Base-by-base conservation (phyloP, 2,888 invertebrate species). In the Drosophila pegasa region DNA sequence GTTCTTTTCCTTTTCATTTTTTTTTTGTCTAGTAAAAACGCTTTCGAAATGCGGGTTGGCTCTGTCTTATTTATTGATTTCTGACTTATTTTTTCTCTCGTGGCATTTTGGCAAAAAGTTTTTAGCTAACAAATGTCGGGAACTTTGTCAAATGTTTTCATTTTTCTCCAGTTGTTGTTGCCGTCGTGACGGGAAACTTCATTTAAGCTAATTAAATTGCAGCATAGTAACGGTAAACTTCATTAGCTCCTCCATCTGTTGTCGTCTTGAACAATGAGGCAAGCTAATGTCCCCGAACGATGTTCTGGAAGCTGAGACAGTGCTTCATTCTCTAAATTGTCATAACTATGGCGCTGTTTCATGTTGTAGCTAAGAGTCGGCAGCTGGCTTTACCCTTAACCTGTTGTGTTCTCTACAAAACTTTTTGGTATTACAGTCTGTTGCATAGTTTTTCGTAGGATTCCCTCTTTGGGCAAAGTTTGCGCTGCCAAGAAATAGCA, bases 271-370 rank as follows among this genome's bases (percentile, higher is more conserved):
- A 69, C 73, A 80, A 62, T 55, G 66, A 27, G 64, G 62, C 64
- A 78, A 85, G 80, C 70, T 82, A 80, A 85, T 80, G 82, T 78
- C 29, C 76, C 71, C 47, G 78, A 82, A 80, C 80, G 69, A 41
- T 66, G 37, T 50, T 57, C 25, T 25, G 25, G 16, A 31, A 33
- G 48, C 10, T 33, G 14, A 27, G 38, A 45, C 43, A 29, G 35
- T 10, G n/a, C n/a, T 22, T 43, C 48, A 45, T 55, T 59, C 48
- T 71, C 78, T 64, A 78, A 80, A 80, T 78, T 80, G 77, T 82
- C 84, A 84, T 79, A 84, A 72, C 66, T 71, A 47, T 74, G 51
- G 48, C 52, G 29, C 47, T 60, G 37, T 50, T 41, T 65, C 56
- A 52, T 52, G 50, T 63, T 61, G 47, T 78, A 84, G 70, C 75